These are phyloP conservation scores for Oegoconia quadripuncta DNA, from an alignment of 2,888 invertebrate genomes.

Conservation along the genomic window DNA sequence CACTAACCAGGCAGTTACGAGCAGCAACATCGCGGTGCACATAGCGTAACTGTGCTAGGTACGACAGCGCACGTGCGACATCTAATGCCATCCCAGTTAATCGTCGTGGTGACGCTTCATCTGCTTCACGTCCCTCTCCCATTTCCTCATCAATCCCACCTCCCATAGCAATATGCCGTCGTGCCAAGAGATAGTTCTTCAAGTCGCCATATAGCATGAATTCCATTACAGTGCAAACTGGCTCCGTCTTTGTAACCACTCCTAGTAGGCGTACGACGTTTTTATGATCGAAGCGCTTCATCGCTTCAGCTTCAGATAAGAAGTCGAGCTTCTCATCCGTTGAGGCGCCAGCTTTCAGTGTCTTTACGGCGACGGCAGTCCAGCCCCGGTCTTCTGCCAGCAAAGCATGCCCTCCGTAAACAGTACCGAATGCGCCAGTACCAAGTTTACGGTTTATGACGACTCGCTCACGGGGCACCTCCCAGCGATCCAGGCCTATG, in stretches of 20 bases:
- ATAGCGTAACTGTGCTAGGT: conserved; percentile 90
- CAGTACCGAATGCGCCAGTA: conserved; percentile 95
- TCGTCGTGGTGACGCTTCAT: conserved; percentile 88
- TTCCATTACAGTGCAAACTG: conserved; percentile 95
- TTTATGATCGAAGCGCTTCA: conserved; percentile 95
- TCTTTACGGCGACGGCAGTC: conserved; percentile 93
- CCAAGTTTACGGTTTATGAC: conserved; percentile 92
- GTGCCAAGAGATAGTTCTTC: conserved; percentile 91
- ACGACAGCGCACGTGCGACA: conserved; percentile 90
- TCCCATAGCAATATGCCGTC: conserved; percentile 88
- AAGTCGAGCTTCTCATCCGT: conserved; percentile 95
- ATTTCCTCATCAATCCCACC: conserved; percentile 85
- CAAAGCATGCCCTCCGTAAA: conserved; percentile 93
- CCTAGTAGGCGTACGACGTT: conserved; percentile 92
- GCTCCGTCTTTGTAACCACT: conserved; percentile 92
- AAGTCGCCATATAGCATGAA: conserved; percentile 96
- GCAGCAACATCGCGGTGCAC: conserved; percentile 93
- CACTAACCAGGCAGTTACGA: conserved; percentile 89
- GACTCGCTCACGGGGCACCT: conserved; percentile 89
- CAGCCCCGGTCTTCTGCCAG: conserved; percentile 81
- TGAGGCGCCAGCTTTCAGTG: conserved; percentile 89
- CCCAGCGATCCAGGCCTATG: conserved; percentile 89
- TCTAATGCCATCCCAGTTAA: conserved; percentile 93
- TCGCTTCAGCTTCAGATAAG: conserved; percentile 94
- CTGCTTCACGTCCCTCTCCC: conserved; percentile 81